These are phyloP conservation scores for Poeciliopsis gracilis DNA, from an alignment of 2,797 vertebrate species.

Conservation along the genomic window DNA sequence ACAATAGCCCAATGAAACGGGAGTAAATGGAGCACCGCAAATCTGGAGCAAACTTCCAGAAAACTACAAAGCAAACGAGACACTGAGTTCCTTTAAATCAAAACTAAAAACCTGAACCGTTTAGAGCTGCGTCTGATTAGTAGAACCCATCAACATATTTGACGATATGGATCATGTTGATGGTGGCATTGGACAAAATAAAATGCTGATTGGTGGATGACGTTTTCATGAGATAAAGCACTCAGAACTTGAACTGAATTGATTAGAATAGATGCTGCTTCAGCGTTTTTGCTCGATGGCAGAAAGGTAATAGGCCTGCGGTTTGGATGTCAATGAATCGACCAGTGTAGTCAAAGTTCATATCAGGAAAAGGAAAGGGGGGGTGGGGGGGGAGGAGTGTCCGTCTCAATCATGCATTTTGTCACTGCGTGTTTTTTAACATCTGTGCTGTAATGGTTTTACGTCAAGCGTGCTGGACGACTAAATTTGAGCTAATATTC, in stretches of 20 bases:
- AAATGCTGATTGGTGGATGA: too few relatives aligned
- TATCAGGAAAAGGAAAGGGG: background rate
- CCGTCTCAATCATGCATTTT: conserved; percentile 16
- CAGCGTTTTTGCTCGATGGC: background rate
- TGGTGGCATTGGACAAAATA: too few relatives aligned
- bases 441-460: conserved; percentile 39
- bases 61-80: too few relatives aligned
- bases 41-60: too few relatives aligned
- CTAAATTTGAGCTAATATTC: conserved; percentile 47
- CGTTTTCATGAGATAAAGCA: too few relatives aligned
- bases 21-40: background rate
- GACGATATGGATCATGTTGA: too few relatives aligned
- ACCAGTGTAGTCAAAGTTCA: background rate
- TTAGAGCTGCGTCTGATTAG: too few relatives aligned
- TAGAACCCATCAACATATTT: too few relatives aligned
- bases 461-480: conserved; percentile 41
- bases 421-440: conserved; percentile 23
- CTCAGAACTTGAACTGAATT: too few relatives aligned
- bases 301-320: background rate
- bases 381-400: too few relatives aligned
- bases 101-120: too few relatives aligned
- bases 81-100: too few relatives aligned
- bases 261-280: background rate
- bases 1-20: background rate
- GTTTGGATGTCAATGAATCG: background rate